Evolutionary conservation across 2,797 vertebrate genomes (phyloP).

Genomic region (Lepus townsendii): DNA sequence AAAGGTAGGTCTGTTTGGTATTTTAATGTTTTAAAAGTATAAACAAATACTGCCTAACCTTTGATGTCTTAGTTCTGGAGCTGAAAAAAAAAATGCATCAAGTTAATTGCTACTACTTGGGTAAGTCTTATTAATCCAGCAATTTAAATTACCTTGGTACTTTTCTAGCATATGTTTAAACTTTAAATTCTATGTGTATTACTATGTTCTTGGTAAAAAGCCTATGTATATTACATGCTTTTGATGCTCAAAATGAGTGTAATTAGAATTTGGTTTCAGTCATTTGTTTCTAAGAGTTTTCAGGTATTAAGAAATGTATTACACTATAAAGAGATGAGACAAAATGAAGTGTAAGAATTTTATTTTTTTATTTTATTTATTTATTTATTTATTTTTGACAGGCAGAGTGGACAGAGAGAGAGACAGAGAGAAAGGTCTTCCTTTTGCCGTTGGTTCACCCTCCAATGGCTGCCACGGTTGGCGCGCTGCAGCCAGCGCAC

Average conservation of each 20-base stretch:
- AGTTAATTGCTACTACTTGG: background rate
- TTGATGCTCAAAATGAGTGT: constrained; percentile 1
- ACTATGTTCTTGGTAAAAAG: background rate
- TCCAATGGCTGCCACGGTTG: too few species aligned
- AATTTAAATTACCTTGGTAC: constrained; percentile 16
- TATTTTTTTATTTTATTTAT: background rate
- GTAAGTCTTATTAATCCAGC: background rate
- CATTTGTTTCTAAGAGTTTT: constrained; percentile 42
- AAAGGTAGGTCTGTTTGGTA: constrained; percentile 85
- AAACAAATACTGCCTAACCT: background rate
- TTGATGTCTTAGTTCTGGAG: constrained; percentile 23
- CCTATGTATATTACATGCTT: background rate
- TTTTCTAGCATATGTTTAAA: background rate
- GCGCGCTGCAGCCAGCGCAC: too few species aligned
- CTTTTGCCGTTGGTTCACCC: too few species aligned
- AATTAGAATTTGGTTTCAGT: background rate
- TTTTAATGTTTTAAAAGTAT: constrained; percentile 54
- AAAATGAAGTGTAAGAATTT: constrained; percentile 14
- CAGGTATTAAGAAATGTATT: constrained; percentile 34
- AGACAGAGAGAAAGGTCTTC: too few species aligned
- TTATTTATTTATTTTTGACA: too few species aligned
- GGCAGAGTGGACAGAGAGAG: too few species aligned
- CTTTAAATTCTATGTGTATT: background rate
- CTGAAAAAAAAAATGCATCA: constrained; percentile 19
- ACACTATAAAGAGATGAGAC: background rate